Evolutionary conservation across 2,797 vertebrate species (phyloP).

Genomic region (Prionace glauca): DNA sequence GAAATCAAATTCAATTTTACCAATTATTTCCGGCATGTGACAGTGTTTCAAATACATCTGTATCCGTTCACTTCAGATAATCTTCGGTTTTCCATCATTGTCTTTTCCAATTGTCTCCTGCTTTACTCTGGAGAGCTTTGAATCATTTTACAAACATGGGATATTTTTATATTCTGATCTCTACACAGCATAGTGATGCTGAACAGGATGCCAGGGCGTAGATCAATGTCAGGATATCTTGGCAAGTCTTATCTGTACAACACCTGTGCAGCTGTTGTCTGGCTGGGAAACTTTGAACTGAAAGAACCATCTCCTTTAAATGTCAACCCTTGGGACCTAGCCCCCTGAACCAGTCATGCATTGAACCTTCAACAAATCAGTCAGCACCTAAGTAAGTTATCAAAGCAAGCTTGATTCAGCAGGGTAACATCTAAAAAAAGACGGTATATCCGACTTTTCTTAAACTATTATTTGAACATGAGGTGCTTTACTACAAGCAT

Average conservation of each 20-base stretch:
- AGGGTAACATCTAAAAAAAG: not conserved
- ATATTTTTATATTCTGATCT: not conserved
- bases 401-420: not conserved
- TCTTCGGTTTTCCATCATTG: not conserved
- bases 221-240: not conserved
- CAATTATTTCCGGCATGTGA: not conserved
- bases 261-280: conserved; percentile 24
- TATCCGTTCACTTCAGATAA: not conserved
- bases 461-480: not conserved
- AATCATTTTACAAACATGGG: not conserved
- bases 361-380: not conserved
- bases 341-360: not conserved
- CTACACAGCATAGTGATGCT: not conserved
- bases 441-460: not conserved
- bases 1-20: not conserved
- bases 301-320: not conserved
- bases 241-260: not conserved
- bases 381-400: not conserved
- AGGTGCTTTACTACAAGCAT: not conserved
- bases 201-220: not conserved
- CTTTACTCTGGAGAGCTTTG: not conserved
- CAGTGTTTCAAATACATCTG: not conserved
- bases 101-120: not conserved
- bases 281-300: conserved; percentile 10
- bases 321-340: not conserved